Base-by-base conservation (phyloP, 2,113 vertebrate genomes). In the Cinclus cinclus region DNA sequence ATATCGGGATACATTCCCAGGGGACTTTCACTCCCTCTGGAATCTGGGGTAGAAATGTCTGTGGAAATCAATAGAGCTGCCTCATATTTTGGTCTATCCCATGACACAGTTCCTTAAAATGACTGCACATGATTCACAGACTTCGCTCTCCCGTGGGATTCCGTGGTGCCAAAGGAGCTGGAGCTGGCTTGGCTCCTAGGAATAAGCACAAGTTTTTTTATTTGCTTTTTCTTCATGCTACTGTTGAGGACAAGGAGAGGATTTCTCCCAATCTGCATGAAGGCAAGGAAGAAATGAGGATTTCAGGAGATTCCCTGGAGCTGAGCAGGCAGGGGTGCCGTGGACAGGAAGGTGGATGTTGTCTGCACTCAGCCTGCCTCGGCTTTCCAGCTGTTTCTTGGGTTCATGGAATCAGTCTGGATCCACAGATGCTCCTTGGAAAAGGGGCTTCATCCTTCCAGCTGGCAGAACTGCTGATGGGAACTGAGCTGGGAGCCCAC, bases 81-180 rank as follows among this genome's bases (percentile, higher is more conserved):
- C 62, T 55, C 13, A 39, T 15, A 12, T 79, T 84, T 78, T 24
- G 65, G 78, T 76, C 62, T 55, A 1, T 84, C 67, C 81, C 67
- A 53, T 89, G 81, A 79, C 78, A 82, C 4, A 73, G 47, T 20
- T 71, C 33, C 69, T 74, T 74, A 37, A 87, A 89, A 92, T 90
- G 31, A 18, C 52, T 63, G 35, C 27, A 2, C 55, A 41, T 37
- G n/a, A 75, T 59, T 77, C 95, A 39, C 80, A 87, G 89, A 10
- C 81, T 41, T 16, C 4, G 21, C 37, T 24, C 11, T 95, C 87
- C 89, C 70, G 2, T 39, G 92, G 82, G 94, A 27, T 67, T 28
- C 31, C 4, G 7, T 24, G 81, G 62, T 94, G 87, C 94, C 87
- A 73, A n/a, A 92, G 81, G 91, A 90, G 76, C 56, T 90, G 95